phyloP scores from a whole-genome alignment of 30 jellyfish, hydroid and myxozoan species.

The Aurelia sp. region DNA sequence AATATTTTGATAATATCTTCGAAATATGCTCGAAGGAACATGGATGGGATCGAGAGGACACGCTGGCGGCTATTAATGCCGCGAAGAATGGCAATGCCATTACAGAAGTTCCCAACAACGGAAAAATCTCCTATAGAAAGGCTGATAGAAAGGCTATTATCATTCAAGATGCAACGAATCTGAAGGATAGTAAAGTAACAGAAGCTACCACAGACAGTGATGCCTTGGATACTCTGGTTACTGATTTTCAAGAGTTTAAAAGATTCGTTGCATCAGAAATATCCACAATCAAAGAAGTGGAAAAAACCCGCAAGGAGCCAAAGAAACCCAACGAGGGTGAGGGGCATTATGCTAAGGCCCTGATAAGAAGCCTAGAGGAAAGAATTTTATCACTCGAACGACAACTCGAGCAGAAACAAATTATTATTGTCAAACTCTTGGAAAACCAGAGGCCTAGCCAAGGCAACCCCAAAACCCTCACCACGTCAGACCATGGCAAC shows the following conservation, averaged over 20 bases:
- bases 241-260: neutral
- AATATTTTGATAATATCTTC: no score
- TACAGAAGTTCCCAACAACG: conserved; percentile 5
- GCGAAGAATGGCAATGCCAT: conserved; percentile 6
- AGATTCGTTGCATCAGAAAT: conserved; percentile 2
- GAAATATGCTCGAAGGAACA: no score
- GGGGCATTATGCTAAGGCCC: neutral
- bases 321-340: conserved; percentile 1
- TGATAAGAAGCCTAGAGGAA: neutral
- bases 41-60: conserved; percentile 19
- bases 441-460: conserved; percentile 12
- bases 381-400: neutral
- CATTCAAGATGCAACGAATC: neutral
- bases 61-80: conserved; percentile 7
- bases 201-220: neutral
- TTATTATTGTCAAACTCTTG: neutral
- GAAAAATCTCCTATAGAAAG: neutral
- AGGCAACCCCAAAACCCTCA: conserved; percentile 1
- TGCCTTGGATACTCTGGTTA: conserved; percentile 7
- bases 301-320: neutral
- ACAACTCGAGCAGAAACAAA: conserved; percentile 11
- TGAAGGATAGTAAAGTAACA: no score
- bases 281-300: neutral
- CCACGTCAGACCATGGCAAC: conserved; percentile 1
- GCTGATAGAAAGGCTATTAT: neutral